Evolutionary conservation across 2,797 vertebrate species (phyloP), one percentile per base, ranked within the genome.

Genomic region (Neostethus bicornis): DNA sequence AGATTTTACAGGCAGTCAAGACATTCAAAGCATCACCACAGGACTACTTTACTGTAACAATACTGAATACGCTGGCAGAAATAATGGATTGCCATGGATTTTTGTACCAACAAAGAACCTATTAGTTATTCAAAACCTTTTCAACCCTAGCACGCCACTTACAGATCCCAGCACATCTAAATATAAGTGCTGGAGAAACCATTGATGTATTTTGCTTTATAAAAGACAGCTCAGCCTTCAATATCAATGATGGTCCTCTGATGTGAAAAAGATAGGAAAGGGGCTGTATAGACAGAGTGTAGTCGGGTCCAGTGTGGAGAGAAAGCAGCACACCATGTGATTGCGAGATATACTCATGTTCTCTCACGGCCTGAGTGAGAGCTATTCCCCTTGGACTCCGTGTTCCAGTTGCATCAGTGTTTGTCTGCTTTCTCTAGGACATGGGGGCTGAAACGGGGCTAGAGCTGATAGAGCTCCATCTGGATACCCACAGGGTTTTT

Each of bases 391-490:
- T 44, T n/a, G 63, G 82, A 88, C 73, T 67, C 66, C 29, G 64
- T 90, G 88, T 77, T 91, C 86, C 75, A 85, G 71, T 88, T 91
- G 79, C 77, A 78, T 87, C 76, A 61, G 63, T 80, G 80, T 85
- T 79, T 78, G 78, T 80, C 67, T 70, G 79, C 73, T 54, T 79
- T 80, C 67, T 75, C 67, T 44, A 78, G 76, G 74, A 86, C 83
- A 54, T 61, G 45, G 69, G 60, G 63, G 73, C 68, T 85, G 66
- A 81, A 83, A 80, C 55, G 61, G 68, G 78, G 75, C 73, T 77
- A 61, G 34, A 76, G 55, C 53, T 39, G 58, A 73, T 52, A 55
- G 65, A 66, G 71, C 66, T 84, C 74, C 81, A 87, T 84, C 79
- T 85, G 78, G 70, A 82, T 68, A 71, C 66, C 76, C 76, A 75